Base-by-base conservation (phyloP, 2,888 invertebrate genomes). In the Polyploca ridens region DNA sequence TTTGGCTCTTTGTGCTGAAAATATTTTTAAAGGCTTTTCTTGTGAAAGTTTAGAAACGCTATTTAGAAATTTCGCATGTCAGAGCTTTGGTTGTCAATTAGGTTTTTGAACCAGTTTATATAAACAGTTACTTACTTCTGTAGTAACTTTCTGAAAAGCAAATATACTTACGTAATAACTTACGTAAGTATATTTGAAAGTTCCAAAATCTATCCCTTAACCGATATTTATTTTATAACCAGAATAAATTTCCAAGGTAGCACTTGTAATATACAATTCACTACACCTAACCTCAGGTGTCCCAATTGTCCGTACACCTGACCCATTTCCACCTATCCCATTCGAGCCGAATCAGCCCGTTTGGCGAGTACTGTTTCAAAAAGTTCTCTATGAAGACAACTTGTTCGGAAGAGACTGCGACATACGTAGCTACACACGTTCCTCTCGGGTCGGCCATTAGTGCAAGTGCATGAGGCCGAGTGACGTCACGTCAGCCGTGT, bases 401-500 rank as follows among this genome's bases (percentile, higher is more conserved):
- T 38, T 41, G 41, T 60, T 41, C 60, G 16, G 41, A 60, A 19
- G 60, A 60, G 16, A 61, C 11, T 44, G 61, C 16, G 59, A 61
- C 61, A 41, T 61, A 61, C 19, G 41, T 61, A 61, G 41, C 38
- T 27, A 61, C 27, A 61, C 13, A 54, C 19, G 54, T 19, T 19
- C 54, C 54, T 62, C 69, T 65, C 69, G 73, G 74, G 67, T 76
- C 75, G 76, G 77, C 87, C 86, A 87, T 85, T 87, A 87, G 86
- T 80, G 81, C 82, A 81, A 84, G 83, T 79, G 82, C 75, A 77
- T 54, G 75, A 73, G 69, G 68, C 62, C 66, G 62, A 19, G 79
- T 86, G 86, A 85, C 85, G 86, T 87, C 86, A 85, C 81, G 54
- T 19, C 54, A 62, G 68, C 72, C 84, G 83, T 84, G 82, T 81